Percentiles rank a stretch among this genome's conserved stretches.
Evolutionary conservation across 2,113 vertebrate species (phyloP).

Genomic region (Neolamprologus tretocephalus): DNA sequence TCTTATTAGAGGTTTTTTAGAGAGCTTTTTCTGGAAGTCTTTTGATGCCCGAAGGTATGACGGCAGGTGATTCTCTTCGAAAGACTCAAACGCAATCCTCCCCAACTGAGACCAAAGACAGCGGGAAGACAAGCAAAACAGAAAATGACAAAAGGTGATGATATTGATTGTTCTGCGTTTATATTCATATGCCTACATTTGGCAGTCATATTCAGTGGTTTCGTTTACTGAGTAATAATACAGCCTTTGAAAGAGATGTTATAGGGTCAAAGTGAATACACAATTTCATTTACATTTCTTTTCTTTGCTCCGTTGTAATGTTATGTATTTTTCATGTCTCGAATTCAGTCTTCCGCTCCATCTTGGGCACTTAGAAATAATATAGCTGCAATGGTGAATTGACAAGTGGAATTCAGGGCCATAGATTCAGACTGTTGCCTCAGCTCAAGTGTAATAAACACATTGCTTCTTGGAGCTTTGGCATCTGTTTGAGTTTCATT

Average conservation of each 20-base stretch:
- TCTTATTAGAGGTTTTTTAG: background rate
- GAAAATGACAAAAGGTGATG: background rate
- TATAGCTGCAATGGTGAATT: background rate
- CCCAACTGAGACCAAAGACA: background rate
- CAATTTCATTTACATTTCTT: background rate
- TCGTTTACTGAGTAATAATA: background rate
- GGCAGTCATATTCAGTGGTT: background rate
- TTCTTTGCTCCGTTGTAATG: background rate
- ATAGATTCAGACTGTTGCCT: background rate
- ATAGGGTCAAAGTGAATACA: background rate
- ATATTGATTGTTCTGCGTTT: background rate
- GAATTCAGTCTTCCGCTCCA: background rate
- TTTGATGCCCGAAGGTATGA: background rate
- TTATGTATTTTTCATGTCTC: background rate
- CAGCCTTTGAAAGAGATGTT: background rate
- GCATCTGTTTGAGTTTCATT: background rate
- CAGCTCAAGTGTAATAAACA: background rate
- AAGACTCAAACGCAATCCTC: background rate
- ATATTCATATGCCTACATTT: background rate
- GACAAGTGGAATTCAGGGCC: background rate
- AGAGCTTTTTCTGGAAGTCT: background rate
- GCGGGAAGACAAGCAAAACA: background rate
- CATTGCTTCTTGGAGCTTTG: background rate
- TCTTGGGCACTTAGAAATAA: background rate
- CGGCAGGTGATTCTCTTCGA: slow-evolving; percentile 2